These are phyloP conservation scores for Sardinella longiceps DNA, from an alignment of 2,797 vertebrate species.

Conservation along the genomic window DNA sequence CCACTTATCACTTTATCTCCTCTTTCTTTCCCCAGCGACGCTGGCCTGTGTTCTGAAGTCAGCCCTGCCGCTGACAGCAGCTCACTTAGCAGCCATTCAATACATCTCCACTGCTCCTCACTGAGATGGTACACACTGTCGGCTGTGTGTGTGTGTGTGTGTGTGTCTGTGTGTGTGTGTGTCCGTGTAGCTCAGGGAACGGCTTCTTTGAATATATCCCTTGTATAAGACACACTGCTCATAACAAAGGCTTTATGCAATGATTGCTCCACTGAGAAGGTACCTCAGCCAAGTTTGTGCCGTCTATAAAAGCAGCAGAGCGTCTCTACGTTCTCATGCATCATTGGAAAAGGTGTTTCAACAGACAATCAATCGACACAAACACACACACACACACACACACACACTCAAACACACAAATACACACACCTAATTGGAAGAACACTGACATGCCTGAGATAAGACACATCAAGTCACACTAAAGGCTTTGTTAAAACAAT, in stretches of 20 bases:
- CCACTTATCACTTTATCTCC: constrained; percentile 58
- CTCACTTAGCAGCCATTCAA: constrained; percentile 53
- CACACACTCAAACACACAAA: too few relatives aligned
- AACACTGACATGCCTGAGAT: not conserved
- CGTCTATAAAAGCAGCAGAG: not conserved
- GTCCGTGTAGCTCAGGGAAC: not conserved
- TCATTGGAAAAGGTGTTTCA: too few relatives aligned
- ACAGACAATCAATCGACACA: too few relatives aligned
- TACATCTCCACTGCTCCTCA: constrained; percentile 33
- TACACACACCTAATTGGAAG: not conserved
- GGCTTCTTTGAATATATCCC: not conserved
- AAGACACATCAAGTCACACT: not conserved
- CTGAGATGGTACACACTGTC: not conserved
- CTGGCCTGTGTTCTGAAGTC: constrained; percentile 46
- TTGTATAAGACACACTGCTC: not conserved
- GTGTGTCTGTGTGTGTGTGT: not conserved
- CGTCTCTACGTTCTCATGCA: too few relatives aligned
- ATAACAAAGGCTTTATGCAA: not conserved
- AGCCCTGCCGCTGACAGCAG: constrained; percentile 54
- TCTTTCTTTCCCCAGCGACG: constrained; percentile 39
- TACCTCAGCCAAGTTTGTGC: not conserved
- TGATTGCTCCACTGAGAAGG: not conserved
- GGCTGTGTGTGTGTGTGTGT: constrained; percentile 6
- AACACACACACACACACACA: too few relatives aligned
- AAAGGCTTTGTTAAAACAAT: not conserved